Conservation (phyloP, 2,888 invertebrate genomes). For the Cephus pygmeus region DNA sequence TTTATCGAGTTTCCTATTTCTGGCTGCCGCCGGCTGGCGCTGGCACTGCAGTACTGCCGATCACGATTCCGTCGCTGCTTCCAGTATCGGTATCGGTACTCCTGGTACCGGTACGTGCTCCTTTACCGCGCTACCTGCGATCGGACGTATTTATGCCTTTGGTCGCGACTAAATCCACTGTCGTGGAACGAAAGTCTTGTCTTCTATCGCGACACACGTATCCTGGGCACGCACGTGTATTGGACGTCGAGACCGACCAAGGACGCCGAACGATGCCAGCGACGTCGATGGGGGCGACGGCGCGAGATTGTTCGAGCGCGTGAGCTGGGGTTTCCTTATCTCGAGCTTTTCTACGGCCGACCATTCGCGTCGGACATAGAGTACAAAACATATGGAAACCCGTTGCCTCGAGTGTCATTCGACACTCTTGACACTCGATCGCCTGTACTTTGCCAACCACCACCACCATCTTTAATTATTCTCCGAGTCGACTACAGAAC, state of each 20-base stretch:
- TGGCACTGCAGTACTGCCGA: not conserved
- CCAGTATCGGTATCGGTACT: not conserved
- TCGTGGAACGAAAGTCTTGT: conserved; percentile 29
- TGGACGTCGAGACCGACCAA: conserved; percentile 17
- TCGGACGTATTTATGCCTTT: conserved; percentile 31
- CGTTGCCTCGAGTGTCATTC: conserved; percentile 1
- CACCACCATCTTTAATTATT: not conserved
- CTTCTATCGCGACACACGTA: conserved; percentile 11
- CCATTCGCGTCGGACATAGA: not conserved
- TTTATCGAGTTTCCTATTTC: not conserved
- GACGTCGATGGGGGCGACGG: not conserved
- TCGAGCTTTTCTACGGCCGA: conserved; percentile 10
- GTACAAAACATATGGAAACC: conserved; percentile 2
- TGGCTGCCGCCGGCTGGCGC: not conserved
- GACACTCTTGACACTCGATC: not conserved
- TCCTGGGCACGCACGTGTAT: conserved; percentile 11
- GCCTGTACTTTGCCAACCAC: not conserved
- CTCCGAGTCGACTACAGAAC: not conserved
- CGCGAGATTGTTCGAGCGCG: not conserved
- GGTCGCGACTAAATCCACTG: conserved; percentile 32
- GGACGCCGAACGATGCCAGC: not conserved
- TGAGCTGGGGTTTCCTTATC: conserved; percentile 9
- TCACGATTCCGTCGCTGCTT: not conserved
- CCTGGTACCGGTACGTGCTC: not conserved
- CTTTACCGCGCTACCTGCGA: not conserved